Evolutionary conservation across 2,797 vertebrate species (phyloP), one percentile per base, ranked within the genome.

Genomic region (Carcharodon carcharias): DNA sequence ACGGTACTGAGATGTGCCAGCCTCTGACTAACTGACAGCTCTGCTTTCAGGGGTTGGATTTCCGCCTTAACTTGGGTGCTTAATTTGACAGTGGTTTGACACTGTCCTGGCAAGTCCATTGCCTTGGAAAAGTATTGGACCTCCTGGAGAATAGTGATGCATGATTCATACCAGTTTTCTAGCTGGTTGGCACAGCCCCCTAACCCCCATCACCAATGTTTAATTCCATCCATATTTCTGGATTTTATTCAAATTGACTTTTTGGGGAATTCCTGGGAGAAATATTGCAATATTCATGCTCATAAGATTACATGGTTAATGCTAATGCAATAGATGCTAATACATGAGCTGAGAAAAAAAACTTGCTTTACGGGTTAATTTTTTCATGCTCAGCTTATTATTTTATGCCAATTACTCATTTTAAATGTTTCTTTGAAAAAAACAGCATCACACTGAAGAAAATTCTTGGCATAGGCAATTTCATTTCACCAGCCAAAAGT

Each of bases 381-480:
- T 26, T n/a, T 45, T 93, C 63, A 93, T 93, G 63, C n/a, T 93
- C n/a, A 21, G 91, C 40, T 93, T 93, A 93, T 67, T 93, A 67
- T 45, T 93, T 93, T 67, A 67, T 45, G 63, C 91, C 61, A 67
- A 93, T 67, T 93, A 67, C 63, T 93, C 63, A 67, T 93, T 93
- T 93, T 93, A 63, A 93, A 93, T 45, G 63, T 93, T 93, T 93
- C 91, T 93, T 67, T 65, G 61, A 93, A 93, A 93, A n/a, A 45
- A 67, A 67, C 63, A 45, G 91, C 63, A 65, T 26, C 21, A 14
- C 31, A 93, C 61, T 45, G 61, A 45, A 67, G 9, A 61, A 93
- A 67, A 67, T 93, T 93, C 91, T n/a, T 93, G 91, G 61, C 91
- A 67, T 4, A 67, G 63, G n/a, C 91, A 67, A 67, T 67, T 93